Evolutionary conservation across 2,113 vertebrate genomes (phyloP).

Genomic region (Thinocorus orbignyianus): DNA sequence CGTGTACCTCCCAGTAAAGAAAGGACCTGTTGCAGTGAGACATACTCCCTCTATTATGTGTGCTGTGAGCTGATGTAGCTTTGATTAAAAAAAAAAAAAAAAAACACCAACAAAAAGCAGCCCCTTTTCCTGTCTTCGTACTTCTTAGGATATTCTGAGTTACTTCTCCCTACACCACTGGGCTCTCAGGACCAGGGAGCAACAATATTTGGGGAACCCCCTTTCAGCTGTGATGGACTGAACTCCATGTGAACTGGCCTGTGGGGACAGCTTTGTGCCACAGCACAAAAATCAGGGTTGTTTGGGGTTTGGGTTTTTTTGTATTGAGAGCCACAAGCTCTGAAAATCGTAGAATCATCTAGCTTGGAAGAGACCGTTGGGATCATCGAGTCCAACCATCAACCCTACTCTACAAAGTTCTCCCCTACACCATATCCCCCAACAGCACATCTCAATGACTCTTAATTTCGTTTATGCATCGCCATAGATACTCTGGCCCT

Average conservation of each 20-base stretch:
- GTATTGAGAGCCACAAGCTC: too few relatives aligned
- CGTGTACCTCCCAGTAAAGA: accelerated
- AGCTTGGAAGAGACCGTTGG: too few relatives aligned
- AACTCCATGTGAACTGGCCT: not conserved
- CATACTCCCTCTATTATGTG: accelerated
- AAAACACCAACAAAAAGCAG: too few relatives aligned
- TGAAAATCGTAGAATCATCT: too few relatives aligned
- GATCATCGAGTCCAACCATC: too few relatives aligned
- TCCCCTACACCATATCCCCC: too few relatives aligned
- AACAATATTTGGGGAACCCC: accelerated
- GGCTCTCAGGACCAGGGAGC: not conserved
- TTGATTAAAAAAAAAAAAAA: not conserved
- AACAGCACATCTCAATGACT: too few relatives aligned
- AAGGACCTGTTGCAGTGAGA: not conserved
- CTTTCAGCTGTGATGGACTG: not conserved
- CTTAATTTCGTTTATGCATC: accelerated
- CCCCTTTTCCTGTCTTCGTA: accelerated
- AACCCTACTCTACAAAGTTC: too few relatives aligned
- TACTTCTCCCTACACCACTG: accelerated
- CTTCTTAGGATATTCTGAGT: too few relatives aligned
- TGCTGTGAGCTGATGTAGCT: accelerated
- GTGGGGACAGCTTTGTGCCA: too few relatives aligned
- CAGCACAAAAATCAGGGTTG: too few relatives aligned
- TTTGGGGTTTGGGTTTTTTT: too few relatives aligned
- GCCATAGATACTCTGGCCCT: not conserved